Evolutionary conservation across 2,797 vertebrate species (phyloP).

Genomic region (Gobio occitaniae): DNA sequence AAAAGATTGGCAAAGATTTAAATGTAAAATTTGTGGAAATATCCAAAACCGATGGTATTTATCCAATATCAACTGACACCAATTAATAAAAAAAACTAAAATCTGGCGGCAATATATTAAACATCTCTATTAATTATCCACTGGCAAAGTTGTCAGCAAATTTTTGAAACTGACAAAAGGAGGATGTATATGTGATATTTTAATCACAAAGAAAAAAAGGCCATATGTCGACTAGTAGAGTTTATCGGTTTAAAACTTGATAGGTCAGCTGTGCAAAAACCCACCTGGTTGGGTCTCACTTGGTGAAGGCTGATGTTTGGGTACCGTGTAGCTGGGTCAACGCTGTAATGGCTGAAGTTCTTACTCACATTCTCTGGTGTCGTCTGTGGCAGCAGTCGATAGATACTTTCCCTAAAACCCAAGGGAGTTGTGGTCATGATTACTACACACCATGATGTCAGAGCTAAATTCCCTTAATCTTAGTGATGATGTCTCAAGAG

Average conservation of each 20-base stretch:
- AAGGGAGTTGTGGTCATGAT: slow-evolving; percentile 3
- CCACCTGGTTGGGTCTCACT: slow-evolving; percentile 89
- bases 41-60: not conserved
- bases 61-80: not conserved
- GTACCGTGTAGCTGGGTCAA: slow-evolving; percentile 96
- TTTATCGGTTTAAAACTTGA: not conserved
- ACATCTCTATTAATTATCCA: not conserved
- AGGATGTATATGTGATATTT: not conserved
- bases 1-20: too few relatives aligned
- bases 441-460: slow-evolving; percentile 27
- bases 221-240: not conserved
- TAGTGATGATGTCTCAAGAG: slow-evolving; percentile 58
- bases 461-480: slow-evolving; percentile 61
- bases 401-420: slow-evolving; percentile 90
- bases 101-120: not conserved
- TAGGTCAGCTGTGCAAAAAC: too few relatives aligned
- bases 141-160: not conserved
- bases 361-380: slow-evolving; percentile 98
- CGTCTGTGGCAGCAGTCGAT: slow-evolving; percentile 95
- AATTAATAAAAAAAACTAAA: not conserved
- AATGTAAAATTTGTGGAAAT: not conserved
- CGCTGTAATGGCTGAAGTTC: slow-evolving; percentile 95
- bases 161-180: not conserved
- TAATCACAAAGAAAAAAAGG: too few relatives aligned
- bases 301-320: slow-evolving; percentile 95